phyloP scores from a whole-genome alignment of 2,888 invertebrate genomes.

The Polia nebulosa region DNA sequence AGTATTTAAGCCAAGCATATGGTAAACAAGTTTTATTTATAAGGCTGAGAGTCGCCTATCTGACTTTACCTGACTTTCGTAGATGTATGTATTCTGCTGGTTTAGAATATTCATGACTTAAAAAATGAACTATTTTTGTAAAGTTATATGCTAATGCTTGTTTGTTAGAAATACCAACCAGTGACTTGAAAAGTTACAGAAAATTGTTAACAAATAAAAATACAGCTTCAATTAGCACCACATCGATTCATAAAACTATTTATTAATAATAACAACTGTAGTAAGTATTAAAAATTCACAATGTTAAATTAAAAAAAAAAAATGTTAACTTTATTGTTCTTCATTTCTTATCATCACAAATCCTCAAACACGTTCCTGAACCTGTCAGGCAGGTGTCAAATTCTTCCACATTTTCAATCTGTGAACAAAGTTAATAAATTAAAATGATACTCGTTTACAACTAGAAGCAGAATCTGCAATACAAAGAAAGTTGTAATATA shows the following conservation, averaged over 20 bases:
- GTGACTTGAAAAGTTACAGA: neutral
- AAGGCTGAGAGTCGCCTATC: neutral
- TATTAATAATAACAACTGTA: constrained; percentile 56
- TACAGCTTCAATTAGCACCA: constrained; percentile 36
- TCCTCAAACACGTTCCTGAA: constrained; percentile 68
- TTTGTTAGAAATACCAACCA: neutral
- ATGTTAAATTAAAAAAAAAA: constrained; percentile 59
- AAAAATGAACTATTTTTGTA: constrained; percentile 45
- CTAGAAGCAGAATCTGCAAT: neutral
- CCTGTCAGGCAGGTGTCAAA: constrained; percentile 68
- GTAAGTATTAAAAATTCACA: constrained; percentile 53
- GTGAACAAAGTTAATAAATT: constrained; percentile 34
- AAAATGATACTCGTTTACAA: neutral
- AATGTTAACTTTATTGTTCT: constrained; percentile 37
- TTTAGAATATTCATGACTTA: constrained; percentile 23
- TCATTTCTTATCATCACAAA: constrained; percentile 69
- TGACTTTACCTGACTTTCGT: neutral
- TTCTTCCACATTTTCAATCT: constrained; percentile 74
- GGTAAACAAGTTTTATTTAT: no score
- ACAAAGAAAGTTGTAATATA: no score
- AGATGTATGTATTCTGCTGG: constrained; percentile 37
- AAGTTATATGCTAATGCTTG: constrained; percentile 25
- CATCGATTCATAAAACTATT: constrained; percentile 51
- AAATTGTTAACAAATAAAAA: constrained; percentile 25
- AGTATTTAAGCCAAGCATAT: no score